These are phyloP conservation scores for Bos indicus DNA, from an alignment of 2,113 vertebrate genomes.

Conservation along the genomic window DNA sequence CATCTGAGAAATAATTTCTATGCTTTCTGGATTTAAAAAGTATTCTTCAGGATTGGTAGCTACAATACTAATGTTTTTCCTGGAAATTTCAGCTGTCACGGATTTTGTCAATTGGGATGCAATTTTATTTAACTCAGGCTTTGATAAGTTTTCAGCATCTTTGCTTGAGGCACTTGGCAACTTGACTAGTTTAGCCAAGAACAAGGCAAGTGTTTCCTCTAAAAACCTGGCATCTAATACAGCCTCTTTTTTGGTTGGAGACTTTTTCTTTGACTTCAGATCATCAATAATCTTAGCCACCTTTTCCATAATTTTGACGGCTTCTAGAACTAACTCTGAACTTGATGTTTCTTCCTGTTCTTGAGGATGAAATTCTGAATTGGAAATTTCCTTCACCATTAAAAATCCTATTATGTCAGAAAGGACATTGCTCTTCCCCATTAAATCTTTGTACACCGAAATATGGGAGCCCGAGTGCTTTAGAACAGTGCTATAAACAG, in stretches of 20 bases:
- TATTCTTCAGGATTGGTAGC: background rate
- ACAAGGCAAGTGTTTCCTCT: constrained; percentile 42
- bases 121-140: constrained; percentile 33
- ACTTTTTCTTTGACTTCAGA: background rate
- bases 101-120: constrained; percentile 41
- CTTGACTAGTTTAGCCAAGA: constrained; percentile 32
- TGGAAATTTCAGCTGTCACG: constrained; percentile 37
- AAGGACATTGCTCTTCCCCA: constrained; percentile 18
- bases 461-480: constrained; percentile 31
- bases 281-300: constrained; percentile 25
- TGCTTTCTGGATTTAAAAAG: background rate
- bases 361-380: constrained; percentile 30
- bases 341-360: background rate
- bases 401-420: constrained; percentile 44
- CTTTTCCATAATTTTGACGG: constrained; percentile 50
- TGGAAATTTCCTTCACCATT: constrained; percentile 51
- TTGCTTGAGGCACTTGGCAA: background rate
- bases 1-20: constrained; percentile 33
- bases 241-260: background rate
- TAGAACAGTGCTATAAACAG: constrained; percentile 29
- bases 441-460: constrained; percentile 38
- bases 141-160: constrained; percentile 28
- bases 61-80: constrained; percentile 42
- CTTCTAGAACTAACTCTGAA: constrained; percentile 45
- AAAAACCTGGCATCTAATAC: constrained; percentile 28